These are phyloP conservation scores for Gouania willdenowi DNA, from an alignment of 2,797 vertebrate genomes.

Conservation along the genomic window DNA sequence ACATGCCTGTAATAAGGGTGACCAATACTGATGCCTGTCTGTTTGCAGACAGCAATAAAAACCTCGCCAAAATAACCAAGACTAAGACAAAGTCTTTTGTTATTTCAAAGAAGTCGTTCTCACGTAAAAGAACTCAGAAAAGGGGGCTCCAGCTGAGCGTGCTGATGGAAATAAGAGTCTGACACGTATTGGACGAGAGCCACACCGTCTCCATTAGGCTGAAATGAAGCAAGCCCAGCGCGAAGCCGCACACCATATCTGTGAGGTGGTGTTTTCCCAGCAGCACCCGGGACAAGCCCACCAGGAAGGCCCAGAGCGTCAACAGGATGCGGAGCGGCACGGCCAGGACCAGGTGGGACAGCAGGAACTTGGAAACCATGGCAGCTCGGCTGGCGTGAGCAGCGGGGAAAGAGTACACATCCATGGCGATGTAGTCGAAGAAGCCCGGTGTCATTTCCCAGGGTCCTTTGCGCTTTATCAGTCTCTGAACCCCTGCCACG, in stretches of 20 bases:
- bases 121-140: conserved; percentile 43
- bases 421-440: conserved; percentile 90
- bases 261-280: conserved; percentile 92
- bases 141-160: conserved; percentile 77
- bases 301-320: conserved; percentile 90
- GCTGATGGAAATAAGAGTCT: conserved; percentile 90
- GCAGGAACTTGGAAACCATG: conserved; percentile 95
- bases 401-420: conserved; percentile 89
- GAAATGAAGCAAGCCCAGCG: conserved; percentile 89
- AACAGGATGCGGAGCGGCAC: conserved; percentile 89
- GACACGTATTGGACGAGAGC: conserved; percentile 91
- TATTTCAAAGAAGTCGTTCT: conserved; percentile 20
- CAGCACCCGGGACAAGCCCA: conserved; percentile 89
- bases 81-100: conserved; percentile 8
- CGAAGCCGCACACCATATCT: conserved; percentile 87
- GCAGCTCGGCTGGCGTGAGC: conserved; percentile 90
- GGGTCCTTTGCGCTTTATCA: conserved; percentile 87
- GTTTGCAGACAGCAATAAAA: conserved; percentile 17
- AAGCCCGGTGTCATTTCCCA: conserved; percentile 84
- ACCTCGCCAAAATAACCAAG: conserved; percentile 14
- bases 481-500: conserved; percentile 87
- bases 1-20: conserved; percentile 5
- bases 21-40: conserved; percentile 22
- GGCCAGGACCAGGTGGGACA: conserved; percentile 92
- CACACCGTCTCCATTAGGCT: conserved; percentile 92